Base-by-base conservation (phyloP, 2,797 vertebrate species). In the Anas georgica region DNA sequence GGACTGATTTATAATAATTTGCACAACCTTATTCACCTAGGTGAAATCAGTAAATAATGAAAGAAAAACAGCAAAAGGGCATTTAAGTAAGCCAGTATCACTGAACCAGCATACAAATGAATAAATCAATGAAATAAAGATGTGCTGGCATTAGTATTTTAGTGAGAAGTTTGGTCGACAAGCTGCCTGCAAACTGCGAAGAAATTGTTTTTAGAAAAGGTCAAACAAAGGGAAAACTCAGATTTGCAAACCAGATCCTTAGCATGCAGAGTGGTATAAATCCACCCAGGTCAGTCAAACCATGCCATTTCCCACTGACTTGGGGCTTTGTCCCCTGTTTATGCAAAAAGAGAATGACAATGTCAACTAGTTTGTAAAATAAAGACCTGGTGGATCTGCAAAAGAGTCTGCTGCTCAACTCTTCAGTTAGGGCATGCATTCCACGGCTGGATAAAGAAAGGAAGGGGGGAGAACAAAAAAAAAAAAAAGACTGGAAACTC, bases 401-500 rank as follows among this genome's bases (percentile, higher is more conserved):
- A 62, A 78, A 72, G 50, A 68, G 58, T 77, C 56, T 89, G 58
- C 70, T 52, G 73, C 83, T 70, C 60, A 55, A 50, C 81, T 92
- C 74, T 91, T 72, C 10, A 3, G 39, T 52, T 93, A 66, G 88
- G 78, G 81, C 64, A 92, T 50, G 95, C 96, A 96, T 91, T 90
- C 95, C 58, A 85, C 23, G 56, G 93, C 94, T 93, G 91, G 69
- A 70, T 83, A 77, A 90, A 88, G 75, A 60, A 72, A 75, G 28
- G 35, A 66, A 22, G 41, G 41, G 45, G 59, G 64, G 82, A 10
- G 23, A 16, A 1, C 4, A 1, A 43, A 6, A 28, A 20, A 33
- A 81, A 81, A 39, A 41, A 79, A 55, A 91, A 85, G 94, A 97
- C 95, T 96, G 97, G 97, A 98, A 97, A 97, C 96, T 98, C 98